Base-by-base conservation (phyloP, 2,113 vertebrate genomes). In the Alethe diademata region DNA sequence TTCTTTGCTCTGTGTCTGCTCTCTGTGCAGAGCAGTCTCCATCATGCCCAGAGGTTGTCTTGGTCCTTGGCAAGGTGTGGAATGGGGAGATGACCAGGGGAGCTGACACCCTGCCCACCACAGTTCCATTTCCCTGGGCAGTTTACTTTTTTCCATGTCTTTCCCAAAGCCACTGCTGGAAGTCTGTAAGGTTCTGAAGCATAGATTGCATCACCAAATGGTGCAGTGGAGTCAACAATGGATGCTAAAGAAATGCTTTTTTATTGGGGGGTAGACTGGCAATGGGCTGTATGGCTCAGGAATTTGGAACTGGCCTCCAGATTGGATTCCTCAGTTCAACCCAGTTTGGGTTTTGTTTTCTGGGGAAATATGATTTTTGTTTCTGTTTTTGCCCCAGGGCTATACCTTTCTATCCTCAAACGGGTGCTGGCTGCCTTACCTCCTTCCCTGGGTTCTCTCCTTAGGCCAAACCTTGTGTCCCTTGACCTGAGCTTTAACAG, bases 401-500 rank as follows among this genome's bases (percentile, higher is more conserved):
- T 76, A 33, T 53, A 69, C 9, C n/a, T 48, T 29, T 84, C 36
- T 78, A 3, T 69, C 17, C 24, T 64, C 54, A 42, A 8, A 14
- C 2, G 18, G 31, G 6, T 67, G 31, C 28, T 89, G 9, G 42
- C 45, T 82, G 38, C 43, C n/a, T 73, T 8, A 81, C 24, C 43
- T 60, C 28, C 70, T 61, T 33, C 22, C 36, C 58, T 90, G 87
- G n/a, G 6, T 90, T 72, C 38, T 86, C 5, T 92, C 53, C 78
- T 90, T 62, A 99, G 99, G 99, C 99, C 98, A 58, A 97, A 96
- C 75, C 98, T 99, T 6, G 82, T 99, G 81, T 99, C 98, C 73
- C 98, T 99, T 90, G 99, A 99, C 96, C 96, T 99, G 96, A 96
- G 99, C 86, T 98, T 98, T 95, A 99, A 98, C 78, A 97, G 82